Conservation (phyloP, 1,140 invertebrate species). For the Drosophila albomicans region DNA sequence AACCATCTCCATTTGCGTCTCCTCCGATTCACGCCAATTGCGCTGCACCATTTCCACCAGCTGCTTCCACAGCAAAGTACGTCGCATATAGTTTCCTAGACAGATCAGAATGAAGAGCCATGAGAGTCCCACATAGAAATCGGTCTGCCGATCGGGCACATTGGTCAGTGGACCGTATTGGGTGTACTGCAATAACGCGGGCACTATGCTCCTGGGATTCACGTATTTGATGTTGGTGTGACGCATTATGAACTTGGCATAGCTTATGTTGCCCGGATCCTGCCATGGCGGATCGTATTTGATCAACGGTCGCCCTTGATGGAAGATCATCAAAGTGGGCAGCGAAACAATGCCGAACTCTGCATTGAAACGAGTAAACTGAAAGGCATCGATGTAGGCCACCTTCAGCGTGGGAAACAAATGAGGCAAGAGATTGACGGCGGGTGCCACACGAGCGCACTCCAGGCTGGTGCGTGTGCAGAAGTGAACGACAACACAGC, state of each 20-base stretch:
- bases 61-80: constrained; percentile 91
- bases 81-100: constrained; percentile 90
- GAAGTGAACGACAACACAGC: constrained; percentile 94
- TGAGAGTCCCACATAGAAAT: constrained; percentile 92
- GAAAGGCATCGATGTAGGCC: constrained; percentile 95
- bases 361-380: constrained; percentile 94
- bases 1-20: constrained; percentile 89
- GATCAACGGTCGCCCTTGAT: constrained; percentile 91
- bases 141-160: constrained; percentile 86
- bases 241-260: constrained; percentile 92
- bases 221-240: constrained; percentile 90
- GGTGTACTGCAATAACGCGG: background rate
- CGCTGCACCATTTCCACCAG: constrained; percentile 94
- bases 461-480: constrained; percentile 96
- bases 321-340: constrained; percentile 96
- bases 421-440: constrained; percentile 94
- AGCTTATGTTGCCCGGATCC: constrained; percentile 92
- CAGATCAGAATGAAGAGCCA: constrained; percentile 95
- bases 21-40: constrained; percentile 96
- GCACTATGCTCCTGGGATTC: constrained; percentile 49
- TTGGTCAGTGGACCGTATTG: constrained; percentile 85
- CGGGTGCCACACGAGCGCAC: constrained; percentile 94
- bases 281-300: constrained; percentile 85
- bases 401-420: constrained; percentile 93
- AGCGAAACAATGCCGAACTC: constrained; percentile 97